A percentile compares a stretch with the other conserved stretches of the same genome.
These are phyloP conservation scores for Heliopora coerulea DNA, from an alignment of 92 coral and sea anemone species.

Conservation along the genomic window DNA sequence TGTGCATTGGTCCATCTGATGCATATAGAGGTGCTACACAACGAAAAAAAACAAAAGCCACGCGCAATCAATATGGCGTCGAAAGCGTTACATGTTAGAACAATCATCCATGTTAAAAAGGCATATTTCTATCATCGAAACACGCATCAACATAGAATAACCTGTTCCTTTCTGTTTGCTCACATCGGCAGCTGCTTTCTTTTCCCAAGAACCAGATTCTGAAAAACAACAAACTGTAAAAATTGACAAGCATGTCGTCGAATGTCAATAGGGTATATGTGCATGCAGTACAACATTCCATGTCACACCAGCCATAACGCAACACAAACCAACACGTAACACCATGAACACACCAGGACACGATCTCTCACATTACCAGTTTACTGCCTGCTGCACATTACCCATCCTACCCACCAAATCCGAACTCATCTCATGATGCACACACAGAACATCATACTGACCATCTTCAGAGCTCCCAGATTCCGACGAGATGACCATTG, in stretches of 20 bases:
- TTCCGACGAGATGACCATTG: conserved; percentile 39
- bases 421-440: not conserved
- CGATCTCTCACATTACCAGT: no score
- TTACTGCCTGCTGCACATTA: no score
- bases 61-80: no score
- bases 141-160: no score
- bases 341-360: no score
- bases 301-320: no score
- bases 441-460: not conserved
- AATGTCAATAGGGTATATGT: no score
- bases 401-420: not conserved
- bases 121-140: no score
- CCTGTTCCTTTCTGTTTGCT: conserved; percentile 34
- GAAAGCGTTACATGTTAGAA: no score
- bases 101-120: no score
- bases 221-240: not conserved
- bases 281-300: no score
- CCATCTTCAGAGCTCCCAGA: conserved; percentile 41
- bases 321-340: no score
- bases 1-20: conserved; percentile 99
- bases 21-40: conserved; percentile 90
- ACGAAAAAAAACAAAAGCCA: not conserved
- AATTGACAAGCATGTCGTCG: not conserved
- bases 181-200: conserved; percentile 15
- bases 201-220: conserved; percentile 42